A percentile compares a stretch with the other conserved stretches of the same genome.
These are phyloP conservation scores for Chelonia mydas DNA, from an alignment of 2,797 vertebrate genomes.

Conservation along the genomic window DNA sequence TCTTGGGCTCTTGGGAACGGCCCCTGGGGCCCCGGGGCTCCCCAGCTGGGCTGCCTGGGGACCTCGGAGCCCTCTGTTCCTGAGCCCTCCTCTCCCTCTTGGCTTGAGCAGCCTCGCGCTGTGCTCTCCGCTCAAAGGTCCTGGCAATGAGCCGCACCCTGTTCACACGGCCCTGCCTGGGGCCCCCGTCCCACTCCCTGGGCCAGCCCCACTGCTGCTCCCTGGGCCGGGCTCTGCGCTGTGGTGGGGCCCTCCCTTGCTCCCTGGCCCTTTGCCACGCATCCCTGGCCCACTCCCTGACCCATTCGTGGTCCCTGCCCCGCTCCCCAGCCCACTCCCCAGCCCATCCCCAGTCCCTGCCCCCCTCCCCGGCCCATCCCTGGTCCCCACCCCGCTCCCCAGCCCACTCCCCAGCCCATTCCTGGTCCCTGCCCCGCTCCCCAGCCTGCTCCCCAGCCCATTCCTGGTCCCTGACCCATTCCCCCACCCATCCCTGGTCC, in stretches of 20 bases:
- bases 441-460: neutral
- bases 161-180: neutral
- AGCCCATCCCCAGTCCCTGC: rapidly evolving
- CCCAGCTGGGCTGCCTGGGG: neutral
- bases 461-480: too few relatives aligned
- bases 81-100: neutral
- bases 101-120: neutral
- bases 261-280: neutral
- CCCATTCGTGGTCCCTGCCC: neutral
- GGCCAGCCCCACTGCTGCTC: neutral
- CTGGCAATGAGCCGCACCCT: neutral
- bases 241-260: neutral
- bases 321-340: neutral
- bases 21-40: neutral
- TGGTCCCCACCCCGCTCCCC: too few relatives aligned
- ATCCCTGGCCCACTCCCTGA: neutral
- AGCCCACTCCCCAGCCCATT: neutral
- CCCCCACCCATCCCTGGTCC: neutral
- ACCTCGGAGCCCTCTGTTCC: neutral
- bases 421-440: neutral
- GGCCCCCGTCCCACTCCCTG: neutral
- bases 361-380: rapidly evolving
- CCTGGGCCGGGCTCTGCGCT: neutral
- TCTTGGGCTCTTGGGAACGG: neutral
- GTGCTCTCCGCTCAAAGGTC: neutral